Evolutionary conservation across 1,140 invertebrate genomes (phyloP), one percentile per base, ranked within the genome.

Genomic region (Dufourea novaeangliae): DNA sequence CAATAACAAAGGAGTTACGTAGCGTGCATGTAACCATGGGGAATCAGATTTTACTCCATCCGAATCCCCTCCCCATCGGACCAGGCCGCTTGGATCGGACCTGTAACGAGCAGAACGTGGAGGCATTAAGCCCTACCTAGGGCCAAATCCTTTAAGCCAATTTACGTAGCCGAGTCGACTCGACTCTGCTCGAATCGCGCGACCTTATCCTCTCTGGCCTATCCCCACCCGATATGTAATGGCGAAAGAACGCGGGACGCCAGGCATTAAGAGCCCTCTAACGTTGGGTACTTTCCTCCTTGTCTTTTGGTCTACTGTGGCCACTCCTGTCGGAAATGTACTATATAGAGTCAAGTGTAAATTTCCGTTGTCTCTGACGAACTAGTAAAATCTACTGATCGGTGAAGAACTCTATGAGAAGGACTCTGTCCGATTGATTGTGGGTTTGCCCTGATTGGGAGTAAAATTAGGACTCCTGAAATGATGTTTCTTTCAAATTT

Each of bases 101-200:
- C 27, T 25, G 27, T 77, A 79, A 82, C 80, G 73, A 78, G 78
- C 63, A 83, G 72, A 82, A 87, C 81, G 77, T 63, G 61, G 73
- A 71, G n/a, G 82, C 80, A 87, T 88, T 88, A 88, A 87, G 86
- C 87, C 86, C 78, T n/a, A 59, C 50, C 81, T 77, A 72, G 71
- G 79, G 66, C 64, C 79, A 88, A 89, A 90, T 90, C 88, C 86
- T 79, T 90, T 90, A 90, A 90, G 87, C 88, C 89, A 89, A 89
- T 90, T 90, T 90, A 88, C 88, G 86, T 80, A 83, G 80, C 84
- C 80, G 87, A 87, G 85, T 86, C 67, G 66, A 27, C 74, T 70
- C 67, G n/a, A n/a, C n/a, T n/a, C n/a, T n/a, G n/a, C n/a, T n/a
- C n/a, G n/a, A n/a, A n/a, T n/a, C n/a, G n/a, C n/a, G 68, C 69